Evolutionary conservation across 92 coral and sea anemone genomes (phyloP), one percentile per base, ranked within the genome.

Genomic region (Hydrozoanthus gracilis): DNA sequence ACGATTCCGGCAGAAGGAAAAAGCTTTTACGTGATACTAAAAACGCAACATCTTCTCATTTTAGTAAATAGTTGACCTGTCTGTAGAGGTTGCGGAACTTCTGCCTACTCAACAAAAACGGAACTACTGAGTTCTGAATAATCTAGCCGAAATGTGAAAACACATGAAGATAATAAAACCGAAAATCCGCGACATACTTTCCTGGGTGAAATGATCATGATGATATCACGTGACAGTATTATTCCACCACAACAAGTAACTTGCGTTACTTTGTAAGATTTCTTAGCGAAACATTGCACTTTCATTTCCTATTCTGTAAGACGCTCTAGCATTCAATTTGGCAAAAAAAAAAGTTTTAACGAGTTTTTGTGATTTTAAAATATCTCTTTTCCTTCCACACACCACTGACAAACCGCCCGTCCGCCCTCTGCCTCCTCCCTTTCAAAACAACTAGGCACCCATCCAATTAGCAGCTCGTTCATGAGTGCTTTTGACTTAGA

Each of bases 1-100:
- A 44, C 80, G 45, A 52, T 51, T 76, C 80, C 80, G 80, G 80
- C 80, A 14, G 17, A 76, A 39, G 80, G 66, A 76, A 76, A 18
- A 52, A n/a, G 15, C 65, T 17, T 35, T 76, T 76, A 56, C 51
- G 6, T 68, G 49, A 8, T 39, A 17, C 73, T 68, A 68, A 68
- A 68, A 68, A 68, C 4, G 44, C 73, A 35, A 51, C 83, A 10
- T 15, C 56, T 73, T 47, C 78, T 6, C 11, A 46, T 8, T 73
- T 73, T 49, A 27, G 48, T 68, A 17, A 17, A 68, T 68, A 68
- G 27, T 48, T 8, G 44, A 4, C 56, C 77, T 11, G 77, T 7
- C 14, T 55, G 58, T 45, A 4, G 47, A 14, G 27, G 12, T 13
- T 3, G 9, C 12, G 7, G 3, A 45, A 18, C 73, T 7, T 7